Conservation (phyloP, 2,113 vertebrate genomes). For the Grammomys dolichurus region DNA sequence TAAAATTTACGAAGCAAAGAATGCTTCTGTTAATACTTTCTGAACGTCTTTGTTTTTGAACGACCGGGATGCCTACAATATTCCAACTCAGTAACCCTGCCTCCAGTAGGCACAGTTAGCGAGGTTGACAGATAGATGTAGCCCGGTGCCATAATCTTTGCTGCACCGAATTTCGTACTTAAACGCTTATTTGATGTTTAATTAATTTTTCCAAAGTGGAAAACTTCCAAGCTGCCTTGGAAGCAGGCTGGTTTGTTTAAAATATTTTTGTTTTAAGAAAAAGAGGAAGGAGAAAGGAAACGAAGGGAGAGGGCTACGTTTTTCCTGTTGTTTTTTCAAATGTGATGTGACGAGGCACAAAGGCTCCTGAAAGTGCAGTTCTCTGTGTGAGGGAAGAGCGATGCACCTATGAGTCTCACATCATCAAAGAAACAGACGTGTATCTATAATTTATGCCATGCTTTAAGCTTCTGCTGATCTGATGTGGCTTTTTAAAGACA, state of each 20-base stretch:
- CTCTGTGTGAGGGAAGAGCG: constrained; percentile 88
- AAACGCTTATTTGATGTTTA: constrained; percentile 89
- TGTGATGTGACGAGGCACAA: constrained; percentile 93
- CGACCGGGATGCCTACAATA: constrained; percentile 73
- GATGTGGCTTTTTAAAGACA: constrained; percentile 91
- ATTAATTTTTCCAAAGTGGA: constrained; percentile 87
- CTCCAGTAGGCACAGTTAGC: constrained; percentile 77
- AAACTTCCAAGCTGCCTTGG: constrained; percentile 86
- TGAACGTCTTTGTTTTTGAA: constrained; percentile 81
- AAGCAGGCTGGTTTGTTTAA: constrained; percentile 90
- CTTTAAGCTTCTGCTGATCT: constrained; percentile 90
- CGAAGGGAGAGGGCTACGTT: constrained; percentile 86
- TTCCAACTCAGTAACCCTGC: constrained; percentile 80
- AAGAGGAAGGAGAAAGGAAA: constrained; percentile 61
- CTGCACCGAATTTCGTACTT: constrained; percentile 86
- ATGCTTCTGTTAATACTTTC: constrained; percentile 59
- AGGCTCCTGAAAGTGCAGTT: constrained; percentile 88
- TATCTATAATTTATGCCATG: constrained; percentile 95
- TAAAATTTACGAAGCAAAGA: constrained; percentile 82
- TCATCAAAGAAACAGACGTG: constrained; percentile 91
- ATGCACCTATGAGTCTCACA: constrained; percentile 88
- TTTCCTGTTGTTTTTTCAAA: constrained; percentile 94
- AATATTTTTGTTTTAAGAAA: constrained; percentile 58
- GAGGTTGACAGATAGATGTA: constrained; percentile 80
- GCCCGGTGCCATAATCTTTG: constrained; percentile 79